These are phyloP conservation scores for Centropus bengalensis DNA, from an alignment of 2,113 vertebrate species.

Conservation along the genomic window DNA sequence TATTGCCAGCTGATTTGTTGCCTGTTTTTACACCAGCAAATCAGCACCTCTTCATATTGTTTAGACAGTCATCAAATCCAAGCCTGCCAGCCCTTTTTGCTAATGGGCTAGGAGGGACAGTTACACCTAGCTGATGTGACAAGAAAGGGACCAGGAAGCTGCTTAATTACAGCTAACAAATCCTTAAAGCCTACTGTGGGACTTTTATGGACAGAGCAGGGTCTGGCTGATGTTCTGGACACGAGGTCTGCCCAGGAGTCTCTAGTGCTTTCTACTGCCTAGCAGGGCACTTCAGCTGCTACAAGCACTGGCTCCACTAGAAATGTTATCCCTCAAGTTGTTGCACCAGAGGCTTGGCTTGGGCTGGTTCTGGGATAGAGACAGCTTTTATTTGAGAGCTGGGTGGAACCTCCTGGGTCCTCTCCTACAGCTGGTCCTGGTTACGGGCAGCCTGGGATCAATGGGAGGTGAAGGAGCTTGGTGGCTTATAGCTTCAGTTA, in stretches of 20 bases:
- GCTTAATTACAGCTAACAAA: slow-evolving; percentile 40
- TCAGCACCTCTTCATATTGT: slow-evolving; percentile 62
- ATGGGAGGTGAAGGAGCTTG: not conserved
- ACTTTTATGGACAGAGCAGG: not conserved
- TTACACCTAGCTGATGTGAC: slow-evolving; percentile 9
- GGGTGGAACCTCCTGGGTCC: not conserved
- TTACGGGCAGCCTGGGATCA: not conserved
- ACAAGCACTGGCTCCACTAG: not conserved
- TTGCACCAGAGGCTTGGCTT: not conserved
- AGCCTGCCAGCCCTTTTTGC: slow-evolving; percentile 43
- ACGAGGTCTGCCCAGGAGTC: not conserved
- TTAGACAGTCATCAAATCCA: slow-evolving; percentile 58
- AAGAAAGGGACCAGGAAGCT: not conserved
- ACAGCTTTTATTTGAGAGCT: not conserved
- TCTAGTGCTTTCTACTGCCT: not conserved
- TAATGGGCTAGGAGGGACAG: slow-evolving; percentile 51
- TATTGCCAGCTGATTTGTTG: slow-evolving; percentile 50
- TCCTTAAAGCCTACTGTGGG: slow-evolving; percentile 17
- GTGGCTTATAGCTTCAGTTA: not conserved
- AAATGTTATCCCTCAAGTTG: not conserved
- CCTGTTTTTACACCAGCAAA: slow-evolving; percentile 63
- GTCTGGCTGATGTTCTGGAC: not conserved
- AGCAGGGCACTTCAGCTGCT: not conserved
- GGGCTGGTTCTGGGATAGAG: not conserved
- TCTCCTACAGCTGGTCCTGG: not conserved